A percentile compares a stretch with the other conserved stretches of the same genome.
Conservation (phyloP, 2,113 vertebrate species). For the Neodontobutis hainanensis region DNA sequence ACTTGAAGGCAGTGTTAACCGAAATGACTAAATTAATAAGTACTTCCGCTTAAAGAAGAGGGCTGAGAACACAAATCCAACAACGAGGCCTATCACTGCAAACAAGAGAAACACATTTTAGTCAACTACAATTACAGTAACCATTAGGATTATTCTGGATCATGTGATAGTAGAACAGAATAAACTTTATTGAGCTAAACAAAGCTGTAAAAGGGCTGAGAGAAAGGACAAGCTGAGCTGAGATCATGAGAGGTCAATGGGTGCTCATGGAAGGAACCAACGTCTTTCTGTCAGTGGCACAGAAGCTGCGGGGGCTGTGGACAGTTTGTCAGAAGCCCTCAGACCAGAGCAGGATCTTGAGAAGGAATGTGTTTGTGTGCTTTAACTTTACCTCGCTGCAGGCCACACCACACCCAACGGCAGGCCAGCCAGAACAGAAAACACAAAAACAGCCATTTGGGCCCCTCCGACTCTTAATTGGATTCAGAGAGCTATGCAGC, state of each 20-base stretch:
- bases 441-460: slow-evolving; percentile 65
- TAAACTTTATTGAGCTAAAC: slow-evolving; percentile 17
- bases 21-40: background rate
- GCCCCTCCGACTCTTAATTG: slow-evolving; percentile 73
- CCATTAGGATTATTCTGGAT: slow-evolving; percentile 42
- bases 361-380: slow-evolving; percentile 73
- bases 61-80: slow-evolving; percentile 88
- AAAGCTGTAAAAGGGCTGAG: slow-evolving; percentile 28
- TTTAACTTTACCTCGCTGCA: slow-evolving; percentile 69
- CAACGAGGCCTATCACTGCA: slow-evolving; percentile 85
- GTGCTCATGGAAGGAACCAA: slow-evolving; percentile 6
- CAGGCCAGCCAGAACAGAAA: slow-evolving; percentile 67
- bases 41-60: slow-evolving; percentile 93
- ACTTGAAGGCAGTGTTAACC: background rate
- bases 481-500: slow-evolving; percentile 76
- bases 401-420: slow-evolving; percentile 69
- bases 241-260: slow-evolving; percentile 19
- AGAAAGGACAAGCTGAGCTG: slow-evolving; percentile 19
- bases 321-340: slow-evolving; percentile 18
- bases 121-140: slow-evolving; percentile 8
- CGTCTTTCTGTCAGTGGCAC: background rate
- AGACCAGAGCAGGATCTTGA: slow-evolving; percentile 49
- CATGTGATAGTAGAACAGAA: slow-evolving; percentile 22
- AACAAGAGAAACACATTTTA: background rate
- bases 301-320: background rate